Percentiles rank a stretch among this genome's conserved stretches.
phyloP scores from a whole-genome alignment of 2,797 vertebrate species.

The Alca torda region DNA sequence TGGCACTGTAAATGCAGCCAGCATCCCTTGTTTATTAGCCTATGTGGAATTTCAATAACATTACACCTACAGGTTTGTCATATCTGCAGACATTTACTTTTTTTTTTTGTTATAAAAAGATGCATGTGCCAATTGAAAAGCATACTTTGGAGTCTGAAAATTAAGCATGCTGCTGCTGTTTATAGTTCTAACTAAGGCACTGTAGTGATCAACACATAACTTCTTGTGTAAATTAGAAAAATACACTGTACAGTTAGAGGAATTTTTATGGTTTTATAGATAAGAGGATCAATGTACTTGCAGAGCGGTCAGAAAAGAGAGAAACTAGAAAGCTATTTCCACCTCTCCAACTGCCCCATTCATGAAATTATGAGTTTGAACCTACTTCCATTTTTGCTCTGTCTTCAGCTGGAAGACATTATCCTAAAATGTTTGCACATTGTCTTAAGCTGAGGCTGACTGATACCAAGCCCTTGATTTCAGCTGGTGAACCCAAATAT shows the following conservation, averaged over 20 bases:
- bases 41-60: not conserved
- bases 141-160: not conserved
- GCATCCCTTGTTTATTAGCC: not conserved
- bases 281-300: not conserved
- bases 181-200: not conserved
- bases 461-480: not conserved
- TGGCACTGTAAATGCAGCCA: not conserved
- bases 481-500: not conserved
- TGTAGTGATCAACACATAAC: not conserved
- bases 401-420: not conserved
- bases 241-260: not conserved
- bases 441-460: not conserved
- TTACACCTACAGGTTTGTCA: not conserved
- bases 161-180: not conserved
- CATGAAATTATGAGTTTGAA: not conserved
- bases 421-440: not conserved
- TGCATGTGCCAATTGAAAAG: not conserved
- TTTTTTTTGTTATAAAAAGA: not conserved
- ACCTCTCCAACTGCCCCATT: not conserved
- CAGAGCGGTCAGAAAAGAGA: not conserved
- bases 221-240: not conserved
- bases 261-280: not conserved
- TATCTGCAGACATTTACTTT: not conserved
- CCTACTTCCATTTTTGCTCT: not conserved
- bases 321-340: not conserved